phyloP scores from a whole-genome alignment of 64 coral and sea anemone species.

The Montipora cactus region DNA sequence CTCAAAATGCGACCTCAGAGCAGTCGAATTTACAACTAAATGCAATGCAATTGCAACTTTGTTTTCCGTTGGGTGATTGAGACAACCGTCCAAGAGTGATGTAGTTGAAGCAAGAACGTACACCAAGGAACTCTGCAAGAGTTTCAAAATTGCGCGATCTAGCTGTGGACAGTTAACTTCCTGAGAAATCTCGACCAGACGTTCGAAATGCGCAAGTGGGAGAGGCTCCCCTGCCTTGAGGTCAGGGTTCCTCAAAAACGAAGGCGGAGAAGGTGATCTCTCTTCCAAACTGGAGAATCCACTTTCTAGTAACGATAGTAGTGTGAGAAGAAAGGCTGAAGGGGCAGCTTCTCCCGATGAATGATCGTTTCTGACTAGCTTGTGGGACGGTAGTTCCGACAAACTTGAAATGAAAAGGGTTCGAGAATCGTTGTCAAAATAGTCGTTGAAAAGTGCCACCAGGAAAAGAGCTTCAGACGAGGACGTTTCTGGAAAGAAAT shows the following conservation, averaged over 20 bases:
- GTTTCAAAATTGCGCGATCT: slow-evolving; percentile 26
- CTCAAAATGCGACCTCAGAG: slow-evolving; percentile 55
- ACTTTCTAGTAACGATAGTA: not conserved
- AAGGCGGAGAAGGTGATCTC: not conserved
- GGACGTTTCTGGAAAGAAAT: not conserved
- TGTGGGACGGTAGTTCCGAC: not conserved
- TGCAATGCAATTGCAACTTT: slow-evolving; percentile 30
- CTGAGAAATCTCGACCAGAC: slow-evolving; percentile 8
- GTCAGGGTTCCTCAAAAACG: not conserved
- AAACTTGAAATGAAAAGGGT: slow-evolving; percentile 6
- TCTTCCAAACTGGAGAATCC: not conserved
- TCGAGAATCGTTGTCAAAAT: slow-evolving; percentile 24
- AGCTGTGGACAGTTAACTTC: slow-evolving; percentile 16
- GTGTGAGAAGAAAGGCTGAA: not conserved
- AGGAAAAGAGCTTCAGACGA: slow-evolving; percentile 42
- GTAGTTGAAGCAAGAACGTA: slow-evolving; percentile 24
- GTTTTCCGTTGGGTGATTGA: slow-evolving; percentile 27
- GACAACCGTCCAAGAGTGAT: slow-evolving; percentile 22
- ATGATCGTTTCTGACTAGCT: slow-evolving; percentile 3
- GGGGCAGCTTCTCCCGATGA: not conserved
- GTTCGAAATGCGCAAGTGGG: not conserved
- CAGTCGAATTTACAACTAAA: slow-evolving; percentile 7
- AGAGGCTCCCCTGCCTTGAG: slow-evolving; percentile 1
- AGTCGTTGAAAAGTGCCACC: slow-evolving; percentile 37
- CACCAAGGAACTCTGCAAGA: not conserved